Evolutionary conservation across 2,113 vertebrate species (phyloP), one percentile per base, ranked within the genome.

Genomic region (Tetrax tetrax): DNA sequence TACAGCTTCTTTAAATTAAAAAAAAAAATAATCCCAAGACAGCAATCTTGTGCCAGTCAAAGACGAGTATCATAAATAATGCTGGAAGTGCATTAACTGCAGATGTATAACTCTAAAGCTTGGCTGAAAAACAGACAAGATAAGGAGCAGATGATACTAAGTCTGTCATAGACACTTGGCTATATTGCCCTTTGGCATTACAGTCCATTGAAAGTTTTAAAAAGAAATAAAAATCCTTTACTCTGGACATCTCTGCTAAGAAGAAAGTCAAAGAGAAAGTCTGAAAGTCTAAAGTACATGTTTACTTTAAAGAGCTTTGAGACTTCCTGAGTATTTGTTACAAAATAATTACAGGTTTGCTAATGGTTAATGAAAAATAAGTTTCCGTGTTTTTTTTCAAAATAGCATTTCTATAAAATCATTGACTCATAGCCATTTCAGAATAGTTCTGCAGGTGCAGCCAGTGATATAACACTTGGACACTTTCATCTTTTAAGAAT

Each of bases 401-500:
- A 90, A 70, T 13, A 71, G 2, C 5, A 41, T 50, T 89, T 86
- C 59, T 61, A 27, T 43, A 51, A 41, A 64, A 57, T 45, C 45
- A 66, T 33, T 14, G 17, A 31, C 17, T 77, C 75, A 27, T 0
- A 69, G 38, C 35, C 15, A 61, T 92, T 87, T 64, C 56, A 77
- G 37, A 89, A 60, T 18, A 77, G 53, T n/a, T 90, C 25, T 92
- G 21, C 5, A 7, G 75, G 25, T 43, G 20, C 61, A 85, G 28
- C 5, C 7, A 12, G 14, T 80, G 41, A 63, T 84, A 69, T 90
- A 84, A 56, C 21, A 66, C 14, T 94, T 95, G 47, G 24, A 43
- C 16, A 77, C 12, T 41, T 89, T 53, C 77, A 54, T 72, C 22
- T 77, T 96, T 33, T 71, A 97, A 82, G 47, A 96, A 92, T 83